phyloP scores from a whole-genome alignment of 2,888 invertebrate genomes.

The Eupithecia pulchellata region DNA sequence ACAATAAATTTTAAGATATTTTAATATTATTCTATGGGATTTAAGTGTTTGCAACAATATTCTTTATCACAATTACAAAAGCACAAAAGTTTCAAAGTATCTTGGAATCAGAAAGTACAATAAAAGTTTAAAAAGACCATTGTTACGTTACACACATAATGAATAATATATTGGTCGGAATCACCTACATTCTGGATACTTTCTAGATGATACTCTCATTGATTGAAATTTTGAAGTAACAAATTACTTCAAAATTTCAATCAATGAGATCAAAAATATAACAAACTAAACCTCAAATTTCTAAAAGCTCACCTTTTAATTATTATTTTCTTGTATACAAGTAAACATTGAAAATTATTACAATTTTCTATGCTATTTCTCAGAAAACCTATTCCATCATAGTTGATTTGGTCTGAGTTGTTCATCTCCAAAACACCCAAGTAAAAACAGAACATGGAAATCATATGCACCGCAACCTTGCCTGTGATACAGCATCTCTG shows the following conservation, averaged over 20 bases:
- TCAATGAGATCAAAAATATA: neutral
- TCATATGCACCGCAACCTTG: constrained; percentile 52
- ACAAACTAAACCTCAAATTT: neutral
- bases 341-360: neutral
- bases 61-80: neutral
- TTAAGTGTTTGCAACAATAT: constrained; percentile 1
- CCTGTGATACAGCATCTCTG: constrained; percentile 51
- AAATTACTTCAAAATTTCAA: too few relatives aligned
- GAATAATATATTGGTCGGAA: too few relatives aligned
- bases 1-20: constrained; percentile 8
- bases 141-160: too few relatives aligned
- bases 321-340: too few relatives aligned
- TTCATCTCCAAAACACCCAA: constrained; percentile 6
- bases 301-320: too few relatives aligned
- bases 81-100: neutral
- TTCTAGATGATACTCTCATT: too few relatives aligned
- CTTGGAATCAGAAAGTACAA: neutral
- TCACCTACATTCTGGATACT: too few relatives aligned
- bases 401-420: too few relatives aligned
- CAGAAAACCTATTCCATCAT: neutral
- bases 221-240: too few relatives aligned
- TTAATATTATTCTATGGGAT: neutral
- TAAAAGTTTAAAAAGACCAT: neutral
- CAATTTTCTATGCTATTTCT: neutral
- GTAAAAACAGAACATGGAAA: constrained; percentile 8